phyloP scores from a whole-genome alignment of 2,113 vertebrate species.

The Calypte anna region DNA sequence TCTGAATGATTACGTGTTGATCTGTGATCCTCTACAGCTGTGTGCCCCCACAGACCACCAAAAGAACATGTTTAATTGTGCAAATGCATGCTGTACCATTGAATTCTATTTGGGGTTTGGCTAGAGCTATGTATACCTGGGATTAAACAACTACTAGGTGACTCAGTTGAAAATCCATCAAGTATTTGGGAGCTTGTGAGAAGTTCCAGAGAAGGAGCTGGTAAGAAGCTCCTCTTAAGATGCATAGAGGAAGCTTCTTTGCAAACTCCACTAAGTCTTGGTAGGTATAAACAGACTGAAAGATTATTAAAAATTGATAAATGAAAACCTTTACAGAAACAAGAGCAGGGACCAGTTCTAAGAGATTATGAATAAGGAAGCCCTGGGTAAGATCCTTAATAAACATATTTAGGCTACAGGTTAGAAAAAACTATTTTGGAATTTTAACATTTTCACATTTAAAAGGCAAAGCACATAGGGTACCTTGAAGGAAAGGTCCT shows the following conservation, averaged over 20 bases:
- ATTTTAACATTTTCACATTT: neutral
- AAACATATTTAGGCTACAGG: neutral
- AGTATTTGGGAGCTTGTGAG: neutral
- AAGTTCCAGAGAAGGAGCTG: neutral
- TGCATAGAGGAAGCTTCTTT: neutral
- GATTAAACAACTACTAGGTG: neutral
- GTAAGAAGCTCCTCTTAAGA: neutral
- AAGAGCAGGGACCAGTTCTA: fast-evolving
- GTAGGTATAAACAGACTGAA: neutral
- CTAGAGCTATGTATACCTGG: neutral
- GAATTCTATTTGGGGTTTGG: neutral
- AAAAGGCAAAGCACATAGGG: neutral
- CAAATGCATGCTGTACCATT: neutral
- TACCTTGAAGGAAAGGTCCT: neutral
- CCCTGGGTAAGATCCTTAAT: neutral
- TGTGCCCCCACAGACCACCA: neutral
- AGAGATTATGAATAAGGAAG: neutral
- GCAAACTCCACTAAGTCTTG: neutral
- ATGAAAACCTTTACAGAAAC: neutral
- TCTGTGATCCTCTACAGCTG: neutral
- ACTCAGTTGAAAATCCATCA: neutral
- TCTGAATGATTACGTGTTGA: neutral
- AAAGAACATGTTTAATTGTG: neutral
- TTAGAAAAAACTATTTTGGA: neutral
- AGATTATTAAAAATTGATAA: neutral